Evolutionary conservation across 2,888 invertebrate genomes (phyloP).

Genomic region (Theodoxus fluviatilis): DNA sequence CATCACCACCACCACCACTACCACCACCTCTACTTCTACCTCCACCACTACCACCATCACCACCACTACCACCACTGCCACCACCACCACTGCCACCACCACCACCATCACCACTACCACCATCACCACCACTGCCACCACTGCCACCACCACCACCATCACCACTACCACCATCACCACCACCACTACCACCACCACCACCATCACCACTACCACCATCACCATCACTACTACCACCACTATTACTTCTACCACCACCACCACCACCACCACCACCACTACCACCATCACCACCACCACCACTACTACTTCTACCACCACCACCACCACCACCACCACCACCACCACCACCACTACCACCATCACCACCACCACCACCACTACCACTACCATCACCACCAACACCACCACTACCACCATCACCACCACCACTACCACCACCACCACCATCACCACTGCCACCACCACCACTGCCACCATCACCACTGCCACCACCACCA

Average conservation of each 20-base stretch:
- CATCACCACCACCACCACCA: slow-evolving; percentile 23
- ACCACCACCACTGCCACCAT: slow-evolving; percentile 13
- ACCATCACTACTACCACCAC: too few relatives aligned
- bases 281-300: background rate
- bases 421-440: slow-evolving; percentile 1
- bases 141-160: slow-evolving; percentile 8
- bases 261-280: background rate
- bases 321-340: slow-evolving; percentile 22
- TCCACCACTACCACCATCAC: too few relatives aligned
- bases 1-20: too few relatives aligned
- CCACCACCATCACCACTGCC: slow-evolving; percentile 18
- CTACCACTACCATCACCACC: too few relatives aligned
- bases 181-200: slow-evolving; percentile 22
- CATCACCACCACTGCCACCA: slow-evolving; percentile 14
- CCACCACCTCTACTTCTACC: too few relatives aligned
- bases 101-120: slow-evolving; percentile 14
- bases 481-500: slow-evolving; percentile 23
- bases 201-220: slow-evolving; percentile 15
- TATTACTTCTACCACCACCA: too few relatives aligned
- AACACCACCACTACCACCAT: too few relatives aligned
- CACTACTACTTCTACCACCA: too few relatives aligned
- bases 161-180: slow-evolving; percentile 15
- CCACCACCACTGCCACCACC: slow-evolving; percentile 21
- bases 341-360: slow-evolving; percentile 24
- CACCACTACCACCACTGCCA: slow-evolving; percentile 15